Conservation (phyloP, 2,797 vertebrate species). For the Dipus sagitta region DNA sequence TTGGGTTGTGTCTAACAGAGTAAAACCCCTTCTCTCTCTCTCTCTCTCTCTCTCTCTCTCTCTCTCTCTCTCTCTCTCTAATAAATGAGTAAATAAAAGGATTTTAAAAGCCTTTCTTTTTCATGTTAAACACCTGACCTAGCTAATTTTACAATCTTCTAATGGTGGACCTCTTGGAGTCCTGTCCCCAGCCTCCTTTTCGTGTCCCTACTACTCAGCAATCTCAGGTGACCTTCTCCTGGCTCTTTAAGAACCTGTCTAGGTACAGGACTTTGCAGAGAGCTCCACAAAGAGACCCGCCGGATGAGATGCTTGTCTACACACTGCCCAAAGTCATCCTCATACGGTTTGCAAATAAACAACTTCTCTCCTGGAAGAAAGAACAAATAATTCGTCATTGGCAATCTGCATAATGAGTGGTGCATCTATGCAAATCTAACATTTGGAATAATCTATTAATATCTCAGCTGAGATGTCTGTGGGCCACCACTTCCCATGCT, state of each 20-base stretch:
- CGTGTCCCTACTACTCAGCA: background rate
- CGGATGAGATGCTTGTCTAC: conserved; percentile 29
- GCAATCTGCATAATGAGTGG: conserved; percentile 82
- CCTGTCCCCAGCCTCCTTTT: background rate
- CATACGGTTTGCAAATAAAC: conserved; percentile 80
- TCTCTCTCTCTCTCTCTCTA: background rate
- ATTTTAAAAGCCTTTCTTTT: background rate
- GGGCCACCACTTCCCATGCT: conserved; percentile 80
- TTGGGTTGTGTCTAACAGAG: background rate
- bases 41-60: no score
- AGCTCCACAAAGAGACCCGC: background rate
- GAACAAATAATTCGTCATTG: conserved; percentile 83
- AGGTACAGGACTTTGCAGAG: background rate
- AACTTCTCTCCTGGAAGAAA: conserved; percentile 77
- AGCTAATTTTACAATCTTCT: conserved; percentile 17
- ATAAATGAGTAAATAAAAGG: background rate
- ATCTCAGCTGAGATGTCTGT: conserved; percentile 80
- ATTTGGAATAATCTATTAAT: conserved; percentile 85
- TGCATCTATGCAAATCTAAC: conserved; percentile 83
- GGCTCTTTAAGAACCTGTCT: background rate
- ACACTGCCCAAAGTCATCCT: conserved; percentile 66
- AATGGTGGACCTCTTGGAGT: conserved; percentile 4
- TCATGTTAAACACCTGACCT: background rate
- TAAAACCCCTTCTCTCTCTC: background rate
- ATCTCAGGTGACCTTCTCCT: background rate